Evolutionary conservation across 2,888 invertebrate genomes (phyloP), one percentile per base, ranked within the genome.

Genomic region (Anticlea derivata): DNA sequence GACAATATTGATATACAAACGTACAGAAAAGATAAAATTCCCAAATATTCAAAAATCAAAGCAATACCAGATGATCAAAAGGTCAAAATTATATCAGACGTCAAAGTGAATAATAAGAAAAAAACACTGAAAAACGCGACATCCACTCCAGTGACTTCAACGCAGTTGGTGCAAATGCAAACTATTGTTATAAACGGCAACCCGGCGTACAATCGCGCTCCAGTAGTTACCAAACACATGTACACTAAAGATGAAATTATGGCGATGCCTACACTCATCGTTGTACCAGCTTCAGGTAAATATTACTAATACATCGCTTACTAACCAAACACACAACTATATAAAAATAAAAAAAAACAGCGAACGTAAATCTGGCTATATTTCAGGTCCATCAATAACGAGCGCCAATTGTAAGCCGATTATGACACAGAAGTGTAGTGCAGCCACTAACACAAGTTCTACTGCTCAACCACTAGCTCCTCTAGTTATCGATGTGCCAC

Each of bases 181-280:
- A 81, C 81, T 13, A 78, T 90, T 47, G 60, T 78, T 33, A 84
- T 88, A 44, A 88, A 89, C 64, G 88, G 87, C 5, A 83, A 78
- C n/a, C 79, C 80, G 10, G 86, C 81, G 5, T 88, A 80, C 49
- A 80, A 54, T 7, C 54, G 55, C 8, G 44, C 50, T 22, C 35
- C 50, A 17, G 35, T 64, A 7, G 55, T 65, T n/a, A 31, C 61
- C 51, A 12, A 59, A 17, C 63, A 65, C 54, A 76, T 61, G 34
- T 84, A 66, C 53, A 85, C 88, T 8, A 78, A 81, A 64, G 88
- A 86, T 66, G 87, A 91, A 73, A 91, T 91, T 55, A 88, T 91
- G 89, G 85, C 90, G n/a, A 91, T 91, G 91, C 91, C 90, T 4
- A 91, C 89, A n/a, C 76, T 90, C 11, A 85, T 91, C 58, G 68